These are phyloP conservation scores for Leucopsar rothschildi DNA, from an alignment of 2,113 vertebrate species.

Conservation along the genomic window DNA sequence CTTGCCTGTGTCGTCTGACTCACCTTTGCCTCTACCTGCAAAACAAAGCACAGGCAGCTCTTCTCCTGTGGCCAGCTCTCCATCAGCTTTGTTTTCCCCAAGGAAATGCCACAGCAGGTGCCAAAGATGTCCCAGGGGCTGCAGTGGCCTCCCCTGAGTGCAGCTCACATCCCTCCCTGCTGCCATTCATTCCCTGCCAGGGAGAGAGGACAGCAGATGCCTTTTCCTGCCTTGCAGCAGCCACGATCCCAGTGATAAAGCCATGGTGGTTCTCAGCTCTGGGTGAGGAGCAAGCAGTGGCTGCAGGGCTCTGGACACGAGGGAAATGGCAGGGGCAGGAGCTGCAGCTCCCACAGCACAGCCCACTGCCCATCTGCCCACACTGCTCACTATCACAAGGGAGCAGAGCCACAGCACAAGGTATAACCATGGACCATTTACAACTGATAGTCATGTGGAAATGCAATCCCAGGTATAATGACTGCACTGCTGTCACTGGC, in stretches of 20 bases:
- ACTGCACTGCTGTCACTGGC: not conserved
- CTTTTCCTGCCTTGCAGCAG: not conserved
- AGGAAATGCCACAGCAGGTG: not conserved
- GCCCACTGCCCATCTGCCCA: not conserved
- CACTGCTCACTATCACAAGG: not conserved
- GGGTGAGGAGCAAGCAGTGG: not conserved
- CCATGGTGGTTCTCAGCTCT: not conserved
- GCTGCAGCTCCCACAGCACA: not conserved
- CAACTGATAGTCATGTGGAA: not conserved
- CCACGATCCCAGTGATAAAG: accelerated
- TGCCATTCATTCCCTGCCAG: accelerated
- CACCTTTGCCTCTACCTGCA: not conserved
- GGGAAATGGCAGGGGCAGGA: not conserved
- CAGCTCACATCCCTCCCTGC: not conserved
- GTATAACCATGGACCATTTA: not conserved
- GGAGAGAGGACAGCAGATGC: not conserved
- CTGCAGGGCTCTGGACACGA: not conserved
- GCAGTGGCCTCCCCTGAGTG: not conserved
- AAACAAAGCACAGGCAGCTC: not conserved
- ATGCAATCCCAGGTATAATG: not conserved
- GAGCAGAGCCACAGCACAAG: not conserved
- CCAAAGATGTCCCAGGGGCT: not conserved
- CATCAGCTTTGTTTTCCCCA: not conserved
- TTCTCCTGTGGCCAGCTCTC: not conserved
- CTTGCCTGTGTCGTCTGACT: not conserved